Conservation (phyloP, 2,888 invertebrate species). For the Stictocephala bisonia region DNA sequence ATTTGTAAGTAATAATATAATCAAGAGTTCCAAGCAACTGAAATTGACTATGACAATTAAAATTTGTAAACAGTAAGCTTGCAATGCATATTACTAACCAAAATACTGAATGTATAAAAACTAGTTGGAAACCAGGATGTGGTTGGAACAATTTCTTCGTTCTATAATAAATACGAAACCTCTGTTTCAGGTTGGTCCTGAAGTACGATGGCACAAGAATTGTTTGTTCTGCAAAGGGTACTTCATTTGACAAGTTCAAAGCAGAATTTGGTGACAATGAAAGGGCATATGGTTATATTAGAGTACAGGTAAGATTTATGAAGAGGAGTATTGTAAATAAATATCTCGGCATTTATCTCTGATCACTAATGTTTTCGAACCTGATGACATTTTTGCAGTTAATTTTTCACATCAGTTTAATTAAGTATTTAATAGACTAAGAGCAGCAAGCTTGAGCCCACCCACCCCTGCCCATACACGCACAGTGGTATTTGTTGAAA, state of each 20-base stretch:
- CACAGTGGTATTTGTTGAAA: no score
- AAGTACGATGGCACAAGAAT: slow-evolving; percentile 79
- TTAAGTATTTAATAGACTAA: no score
- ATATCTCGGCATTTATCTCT: no score
- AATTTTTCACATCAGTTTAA: background rate
- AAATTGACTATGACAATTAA: no score
- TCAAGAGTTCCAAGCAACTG: no score
- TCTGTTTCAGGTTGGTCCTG: slow-evolving; percentile 75
- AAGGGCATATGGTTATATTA: slow-evolving; percentile 79
- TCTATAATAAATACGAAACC: background rate
- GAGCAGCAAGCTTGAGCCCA: no score
- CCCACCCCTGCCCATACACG: no score
- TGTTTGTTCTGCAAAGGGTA: slow-evolving; percentile 74
- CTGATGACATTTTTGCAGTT: background rate
- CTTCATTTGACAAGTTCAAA: slow-evolving; percentile 76
- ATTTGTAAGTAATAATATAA: no score
- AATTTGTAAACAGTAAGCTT: no score
- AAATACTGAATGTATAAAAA: background rate
- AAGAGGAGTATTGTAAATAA: no score
- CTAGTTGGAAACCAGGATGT: background rate
- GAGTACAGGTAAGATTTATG: slow-evolving; percentile 66
- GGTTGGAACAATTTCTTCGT: background rate
- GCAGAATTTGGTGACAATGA: slow-evolving; percentile 78
- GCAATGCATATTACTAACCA: no score
- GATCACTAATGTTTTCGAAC: background rate